Conservation (phyloP, 2,888 invertebrate species). For the Neelides folsomi region DNA sequence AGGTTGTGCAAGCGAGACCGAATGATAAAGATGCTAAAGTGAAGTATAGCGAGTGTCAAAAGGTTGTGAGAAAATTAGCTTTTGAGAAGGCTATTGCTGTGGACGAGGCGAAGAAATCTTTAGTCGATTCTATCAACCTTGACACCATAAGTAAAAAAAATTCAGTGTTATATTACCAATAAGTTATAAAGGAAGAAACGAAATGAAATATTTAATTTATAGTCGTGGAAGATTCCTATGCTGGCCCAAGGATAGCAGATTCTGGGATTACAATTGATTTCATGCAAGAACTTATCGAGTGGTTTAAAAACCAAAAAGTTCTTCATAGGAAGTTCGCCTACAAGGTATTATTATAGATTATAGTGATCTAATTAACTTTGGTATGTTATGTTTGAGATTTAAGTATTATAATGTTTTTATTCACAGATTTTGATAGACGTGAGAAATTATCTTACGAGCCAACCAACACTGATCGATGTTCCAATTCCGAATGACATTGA, state of each 20-base stretch:
- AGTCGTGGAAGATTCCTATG: constrained; percentile 91
- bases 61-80: constrained; percentile 84
- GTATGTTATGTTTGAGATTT: neutral
- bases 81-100: constrained; percentile 95
- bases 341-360: too few species aligned
- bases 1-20: constrained; percentile 84
- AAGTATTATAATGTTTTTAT: too few species aligned
- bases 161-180: neutral
- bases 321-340: constrained; percentile 94
- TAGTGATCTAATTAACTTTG: constrained; percentile 2
- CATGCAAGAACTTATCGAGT: constrained; percentile 73
- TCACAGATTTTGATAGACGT: constrained; percentile 78
- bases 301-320: constrained; percentile 80
- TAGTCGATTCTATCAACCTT: constrained; percentile 76
- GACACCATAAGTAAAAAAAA: constrained; percentile 68
- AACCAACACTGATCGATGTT: constrained; percentile 81
- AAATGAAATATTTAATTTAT: constrained; percentile 10
- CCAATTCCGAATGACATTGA: constrained; percentile 70
- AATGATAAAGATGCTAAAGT: constrained; percentile 85
- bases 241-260: constrained; percentile 75
- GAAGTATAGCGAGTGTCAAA: constrained; percentile 86
- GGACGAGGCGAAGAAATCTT: constrained; percentile 70
- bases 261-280: constrained; percentile 80
- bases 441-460: constrained; percentile 65
- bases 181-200: too few species aligned